Evolutionary conservation across 1,140 invertebrate species (phyloP).

Genomic region (Rhysida immarginata): DNA sequence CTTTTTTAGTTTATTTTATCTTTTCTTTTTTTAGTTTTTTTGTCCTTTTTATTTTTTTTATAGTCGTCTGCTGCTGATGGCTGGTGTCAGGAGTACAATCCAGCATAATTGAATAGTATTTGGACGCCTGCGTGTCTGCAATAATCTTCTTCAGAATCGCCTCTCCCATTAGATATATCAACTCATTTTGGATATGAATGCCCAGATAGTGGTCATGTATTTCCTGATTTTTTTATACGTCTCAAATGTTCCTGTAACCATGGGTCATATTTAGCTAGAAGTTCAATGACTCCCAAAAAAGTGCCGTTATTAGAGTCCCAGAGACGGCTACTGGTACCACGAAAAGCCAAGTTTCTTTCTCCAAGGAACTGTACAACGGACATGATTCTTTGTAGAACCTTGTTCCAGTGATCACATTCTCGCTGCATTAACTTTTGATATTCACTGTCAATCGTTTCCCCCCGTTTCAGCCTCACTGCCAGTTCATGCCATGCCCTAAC

Average conservation of each 20-base stretch:
- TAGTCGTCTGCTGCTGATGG: slow-evolving; percentile 17
- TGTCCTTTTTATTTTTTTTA: too few relatives aligned
- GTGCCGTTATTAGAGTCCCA: slow-evolving; percentile 6
- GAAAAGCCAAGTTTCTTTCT: slow-evolving; percentile 1
- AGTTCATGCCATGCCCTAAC: neutral
- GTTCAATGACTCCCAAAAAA: slow-evolving; percentile 1
- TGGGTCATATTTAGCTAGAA: slow-evolving; percentile 5
- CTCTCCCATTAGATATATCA: neutral
- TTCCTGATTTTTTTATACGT: neutral
- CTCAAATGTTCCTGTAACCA: slow-evolving; percentile 4
- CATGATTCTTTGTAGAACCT: slow-evolving; percentile 2
- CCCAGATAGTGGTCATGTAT: slow-evolving; percentile 2
- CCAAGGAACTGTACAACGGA: slow-evolving; percentile 3
- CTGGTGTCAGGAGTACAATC: slow-evolving; percentile 20
- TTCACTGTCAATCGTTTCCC: neutral
- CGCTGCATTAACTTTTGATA: neutral
- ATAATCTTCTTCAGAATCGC: slow-evolving; percentile 11
- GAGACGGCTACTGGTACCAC: neutral
- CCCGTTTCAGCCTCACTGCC: neutral
- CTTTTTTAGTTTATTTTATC: too few relatives aligned
- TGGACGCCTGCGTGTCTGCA: slow-evolving; percentile 7
- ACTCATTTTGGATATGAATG: slow-evolving; percentile 4
- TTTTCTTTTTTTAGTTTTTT: too few relatives aligned
- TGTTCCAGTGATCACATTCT: neutral
- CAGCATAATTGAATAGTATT: slow-evolving; percentile 18